Base-by-base conservation (phyloP, 2,888 invertebrate species). In the Drosophila macrospina region DNA sequence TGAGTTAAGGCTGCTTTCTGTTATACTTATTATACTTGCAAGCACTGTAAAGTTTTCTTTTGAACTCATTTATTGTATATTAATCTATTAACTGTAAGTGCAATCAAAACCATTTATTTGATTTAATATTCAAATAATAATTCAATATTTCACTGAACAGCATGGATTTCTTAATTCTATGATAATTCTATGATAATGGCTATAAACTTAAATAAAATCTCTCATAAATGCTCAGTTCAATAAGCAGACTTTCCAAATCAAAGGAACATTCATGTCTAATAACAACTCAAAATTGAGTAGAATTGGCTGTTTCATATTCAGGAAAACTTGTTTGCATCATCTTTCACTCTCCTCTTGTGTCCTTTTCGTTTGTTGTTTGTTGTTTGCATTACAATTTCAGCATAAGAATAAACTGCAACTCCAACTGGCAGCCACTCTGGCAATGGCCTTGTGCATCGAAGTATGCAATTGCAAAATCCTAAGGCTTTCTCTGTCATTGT, bases 391-490 rank as follows among this genome's bases (percentile, higher is more conserved):
- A 26, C 52, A 52, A 41, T 64, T 56, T 60, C 34, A 62, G 59
- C 37, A 67, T 57, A 20, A 34, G 47, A 65, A 71, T 71, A 59
- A 68, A 67, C 61, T 67, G 74, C 68, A 61, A 78, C 75, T 84
- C 72, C 64, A 81, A 69, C 60, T 69, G 72, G 69, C 69, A 70
- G 63, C 15, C 56, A 51, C 67, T 45, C 44, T 47, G 47, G 62
- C 70, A 66, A 47, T 45, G 64, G 72, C 69, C 72, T 76, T 80
- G 82, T 76, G 76, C 78, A 84, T 30, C 66, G 45, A 66, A 81
- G 75, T 81, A 75, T 81, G 81, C 78, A 81, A 83, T 84, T 80
- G 82, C 66, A 69, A 71, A 69, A 60, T 78, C 68, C 69, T 45
- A 76, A 63, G 76, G 62, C 73, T 73, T 76, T 63, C 51, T 16